A percentile compares a stretch with the other conserved stretches of the same genome.
Evolutionary conservation across 1,140 invertebrate genomes (phyloP).

Genomic region (Lerema accius): DNA sequence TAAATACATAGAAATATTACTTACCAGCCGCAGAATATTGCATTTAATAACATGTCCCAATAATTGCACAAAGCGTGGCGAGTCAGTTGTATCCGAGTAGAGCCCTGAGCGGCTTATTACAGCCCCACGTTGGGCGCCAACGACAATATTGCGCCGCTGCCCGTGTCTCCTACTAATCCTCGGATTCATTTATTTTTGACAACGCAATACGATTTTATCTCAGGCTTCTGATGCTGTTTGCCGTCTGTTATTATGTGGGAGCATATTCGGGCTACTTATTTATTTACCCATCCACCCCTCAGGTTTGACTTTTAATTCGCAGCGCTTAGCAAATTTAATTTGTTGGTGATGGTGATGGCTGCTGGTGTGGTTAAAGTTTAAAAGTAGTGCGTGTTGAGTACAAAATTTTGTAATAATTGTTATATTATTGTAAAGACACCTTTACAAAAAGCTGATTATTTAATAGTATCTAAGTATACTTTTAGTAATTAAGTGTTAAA

Average conservation of each 20-base stretch:
- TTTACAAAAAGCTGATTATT: too few species aligned
- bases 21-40: constrained; percentile 8
- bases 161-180: constrained; percentile 78
- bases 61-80: constrained; percentile 41
- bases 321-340: constrained; percentile 69
- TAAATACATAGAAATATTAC: neutral
- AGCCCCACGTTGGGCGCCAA: constrained; percentile 67
- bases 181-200: constrained; percentile 83
- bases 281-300: constrained; percentile 76
- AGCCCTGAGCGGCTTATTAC: constrained; percentile 61
- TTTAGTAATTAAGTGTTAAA: too few species aligned
- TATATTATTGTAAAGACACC: too few species aligned
- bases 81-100: constrained; percentile 44
- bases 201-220: constrained; percentile 83
- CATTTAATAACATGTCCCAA: constrained; percentile 33
- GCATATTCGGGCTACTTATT: constrained; percentile 77
- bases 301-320: constrained; percentile 76
- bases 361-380: constrained; percentile 27
- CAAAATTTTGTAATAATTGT: too few species aligned
- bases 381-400: too few species aligned
- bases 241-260: constrained; percentile 78
- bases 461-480: too few species aligned
- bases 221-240: constrained; percentile 82
- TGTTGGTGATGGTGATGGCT: constrained; percentile 47
- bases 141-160: constrained; percentile 74